phyloP scores from a whole-genome alignment of 2,113 vertebrate species.

The Laticauda laticaudata region DNA sequence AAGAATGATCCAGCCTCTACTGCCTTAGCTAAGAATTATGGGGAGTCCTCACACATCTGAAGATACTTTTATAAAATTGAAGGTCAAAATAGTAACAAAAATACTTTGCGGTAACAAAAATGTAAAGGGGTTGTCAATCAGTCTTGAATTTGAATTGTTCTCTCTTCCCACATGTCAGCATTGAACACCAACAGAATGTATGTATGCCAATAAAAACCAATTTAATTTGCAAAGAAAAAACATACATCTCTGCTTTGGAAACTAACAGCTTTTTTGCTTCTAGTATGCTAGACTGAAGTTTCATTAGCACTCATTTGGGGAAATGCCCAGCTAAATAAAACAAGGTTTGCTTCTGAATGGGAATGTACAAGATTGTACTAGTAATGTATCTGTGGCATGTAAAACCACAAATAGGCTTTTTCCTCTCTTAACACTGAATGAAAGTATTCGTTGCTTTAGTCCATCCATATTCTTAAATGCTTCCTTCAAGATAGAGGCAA shows the following conservation, averaged over 20 bases:
- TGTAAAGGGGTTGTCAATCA: no score
- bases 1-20: neutral
- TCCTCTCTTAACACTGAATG: neutral
- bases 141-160: neutral
- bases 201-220: neutral
- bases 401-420: neutral
- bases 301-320: neutral
- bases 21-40: neutral
- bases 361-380: neutral
- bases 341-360: neutral
- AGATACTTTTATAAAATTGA: neutral
- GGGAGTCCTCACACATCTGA: neutral
- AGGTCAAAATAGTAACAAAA: neutral
- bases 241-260: neutral
- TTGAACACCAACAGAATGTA: neutral
- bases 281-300: neutral
- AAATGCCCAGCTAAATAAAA: neutral
- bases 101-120: neutral
- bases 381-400: neutral
- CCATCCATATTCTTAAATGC: neutral
- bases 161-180: neutral
- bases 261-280: neutral
- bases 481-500: neutral
- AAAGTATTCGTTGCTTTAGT: neutral
- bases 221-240: neutral